A percentile compares a stretch with the other conserved stretches of the same genome.
These are phyloP conservation scores for Ips typographus DNA, from an alignment of 1,140 invertebrate species.

Conservation along the genomic window DNA sequence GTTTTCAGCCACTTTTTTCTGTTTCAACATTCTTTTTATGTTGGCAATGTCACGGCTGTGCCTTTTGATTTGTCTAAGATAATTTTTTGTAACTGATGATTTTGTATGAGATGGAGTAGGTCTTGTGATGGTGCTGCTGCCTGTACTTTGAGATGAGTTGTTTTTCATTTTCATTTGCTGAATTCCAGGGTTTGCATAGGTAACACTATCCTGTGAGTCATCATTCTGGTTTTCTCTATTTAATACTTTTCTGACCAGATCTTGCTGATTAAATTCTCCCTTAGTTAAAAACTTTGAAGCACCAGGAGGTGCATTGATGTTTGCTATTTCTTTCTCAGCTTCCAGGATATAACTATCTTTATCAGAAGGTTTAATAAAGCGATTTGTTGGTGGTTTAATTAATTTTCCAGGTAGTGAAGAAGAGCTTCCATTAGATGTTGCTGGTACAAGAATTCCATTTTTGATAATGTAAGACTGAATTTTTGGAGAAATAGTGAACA, in stretches of 20 bases:
- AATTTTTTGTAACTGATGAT: slow-evolving; percentile 35
- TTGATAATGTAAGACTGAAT: slow-evolving; percentile 45
- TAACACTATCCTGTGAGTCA: not conserved
- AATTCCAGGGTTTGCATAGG: too few relatives aligned
- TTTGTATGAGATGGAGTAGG: not conserved
- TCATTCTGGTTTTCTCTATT: not conserved
- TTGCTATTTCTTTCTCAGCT: slow-evolving; percentile 27
- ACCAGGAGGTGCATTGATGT: slow-evolving; percentile 23
- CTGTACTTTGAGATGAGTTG: not conserved
- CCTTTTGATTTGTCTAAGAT: slow-evolving; percentile 44
- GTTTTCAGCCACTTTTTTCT: slow-evolving; percentile 25
- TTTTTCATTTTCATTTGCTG: not conserved
- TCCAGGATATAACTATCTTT: slow-evolving; percentile 12
- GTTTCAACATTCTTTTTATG: slow-evolving; percentile 44
- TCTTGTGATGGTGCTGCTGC: not conserved
- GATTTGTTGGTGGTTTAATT: slow-evolving; percentile 22
- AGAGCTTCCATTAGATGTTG: slow-evolving; percentile 20
- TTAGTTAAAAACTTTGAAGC: slow-evolving; percentile 16
- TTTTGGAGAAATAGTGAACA: slow-evolving; percentile 36
- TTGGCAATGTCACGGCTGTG: slow-evolving; percentile 46
- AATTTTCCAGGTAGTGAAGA: slow-evolving; percentile 9
- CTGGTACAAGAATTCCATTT: slow-evolving; percentile 42
- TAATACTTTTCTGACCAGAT: not conserved
- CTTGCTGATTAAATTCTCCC: not conserved
- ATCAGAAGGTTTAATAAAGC: slow-evolving; percentile 21